Base-by-base conservation (phyloP, 2,797 vertebrate species). In the Gobionotothen gibberifrons region DNA sequence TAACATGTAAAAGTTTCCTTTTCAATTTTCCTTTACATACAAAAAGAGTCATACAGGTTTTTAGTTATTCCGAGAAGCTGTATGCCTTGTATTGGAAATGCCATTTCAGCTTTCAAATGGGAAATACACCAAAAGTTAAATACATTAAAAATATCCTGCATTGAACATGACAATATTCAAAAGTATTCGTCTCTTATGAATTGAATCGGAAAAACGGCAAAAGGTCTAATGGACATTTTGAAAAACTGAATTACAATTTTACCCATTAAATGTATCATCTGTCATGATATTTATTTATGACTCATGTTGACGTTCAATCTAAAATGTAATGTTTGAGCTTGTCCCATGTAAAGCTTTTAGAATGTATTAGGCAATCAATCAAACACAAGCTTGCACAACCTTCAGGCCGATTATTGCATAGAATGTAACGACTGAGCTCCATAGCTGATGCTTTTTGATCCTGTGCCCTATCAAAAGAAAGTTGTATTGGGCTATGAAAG, bases 401-500 rank as follows among this genome's bases (percentile, higher is more conserved):
- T 64, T 36, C 16, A 43, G 5, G 15, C 14, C 5, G 1, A 1
- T 21, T 52, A 19, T 70, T 71, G 66, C 47, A 9, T 19, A 36
- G 32, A 21, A 26, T 52, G 4, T 22, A n/a, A 36, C 15, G 29
- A 39, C 32, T 44, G 39, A 39, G 17, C 43, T 43, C n/a, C 70
- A 9, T 87, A 78, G 69, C 74, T 64, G 47, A 81, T 65, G 46
- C 54, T 51, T 78, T 36, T 64, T 54, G 59, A 71, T 61, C 48
- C 14, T 72, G 62, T 87, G 78, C 91, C 66, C 49, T 65, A 76
- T 75, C 71, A 62, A 81, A 76, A 83, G 69, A 75, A 79, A 89
- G 82, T 84, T 88, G 62, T 76, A 69, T 82, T 58, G 66, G 78
- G 56, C 78, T 59, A 71, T 87, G 86, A 88, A 89, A 80, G 81